Conservation (phyloP, 2,113 vertebrate genomes). For the Oryzias melastigma region DNA sequence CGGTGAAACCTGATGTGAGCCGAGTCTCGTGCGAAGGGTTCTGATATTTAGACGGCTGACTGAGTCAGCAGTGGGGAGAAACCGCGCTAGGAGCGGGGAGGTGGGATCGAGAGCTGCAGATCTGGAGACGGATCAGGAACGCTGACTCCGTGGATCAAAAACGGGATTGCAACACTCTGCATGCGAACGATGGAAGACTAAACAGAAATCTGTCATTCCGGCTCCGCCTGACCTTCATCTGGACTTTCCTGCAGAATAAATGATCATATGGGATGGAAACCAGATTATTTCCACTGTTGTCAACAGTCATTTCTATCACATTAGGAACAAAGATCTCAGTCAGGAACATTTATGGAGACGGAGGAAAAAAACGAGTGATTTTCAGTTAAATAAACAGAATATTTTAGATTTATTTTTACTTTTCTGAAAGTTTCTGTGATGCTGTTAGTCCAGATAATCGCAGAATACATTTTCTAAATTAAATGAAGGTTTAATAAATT, state of each 20-base stretch:
- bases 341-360: too few species aligned
- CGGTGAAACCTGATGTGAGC: constrained; percentile 57
- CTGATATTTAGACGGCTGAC: constrained; percentile 74
- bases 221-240: too few species aligned
- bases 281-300: constrained; percentile 4
- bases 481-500: too few species aligned
- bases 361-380: too few species aligned
- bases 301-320: too few species aligned
- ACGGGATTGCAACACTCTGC: constrained; percentile 4
- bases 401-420: too few species aligned
- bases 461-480: too few species aligned
- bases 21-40: constrained; percentile 50
- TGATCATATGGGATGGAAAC: neutral
- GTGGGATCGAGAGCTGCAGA: constrained; percentile 17
- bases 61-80: constrained; percentile 46
- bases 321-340: neutral
- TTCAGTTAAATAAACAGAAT: too few species aligned
- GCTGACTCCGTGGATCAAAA: neutral
- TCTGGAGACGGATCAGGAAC: too few species aligned
- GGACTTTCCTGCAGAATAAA: neutral
- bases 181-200: neutral
- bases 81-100: constrained; percentile 30
- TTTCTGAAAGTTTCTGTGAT: too few species aligned
- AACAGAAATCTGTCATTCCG: neutral
- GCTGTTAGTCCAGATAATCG: too few species aligned